A percentile compares a stretch with the other conserved stretches of the same genome.
Evolutionary conservation across 2,797 vertebrate species (phyloP).

Genomic region (Hipposideros larvatus): DNA sequence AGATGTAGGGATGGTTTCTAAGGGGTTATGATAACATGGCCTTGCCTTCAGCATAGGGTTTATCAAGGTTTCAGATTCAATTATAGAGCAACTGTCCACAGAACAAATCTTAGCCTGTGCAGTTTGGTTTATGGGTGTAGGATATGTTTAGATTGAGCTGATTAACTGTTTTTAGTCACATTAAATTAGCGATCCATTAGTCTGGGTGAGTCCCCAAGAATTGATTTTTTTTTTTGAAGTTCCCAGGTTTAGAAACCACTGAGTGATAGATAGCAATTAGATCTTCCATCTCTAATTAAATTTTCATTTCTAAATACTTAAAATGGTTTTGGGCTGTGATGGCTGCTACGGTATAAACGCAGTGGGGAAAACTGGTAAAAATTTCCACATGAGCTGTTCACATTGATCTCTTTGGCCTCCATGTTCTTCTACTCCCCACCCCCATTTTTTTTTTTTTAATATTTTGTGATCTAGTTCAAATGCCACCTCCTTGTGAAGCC

Average conservation of each 20-base stretch:
- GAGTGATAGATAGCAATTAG: constrained; percentile 4
- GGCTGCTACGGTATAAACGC: background rate
- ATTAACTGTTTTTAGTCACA: constrained; percentile 5
- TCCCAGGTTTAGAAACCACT: constrained; percentile 30
- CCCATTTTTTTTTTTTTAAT: background rate
- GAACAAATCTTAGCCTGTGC: background rate
- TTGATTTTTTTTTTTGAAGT: background rate
- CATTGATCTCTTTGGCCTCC: background rate
- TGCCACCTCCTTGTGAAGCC: background rate
- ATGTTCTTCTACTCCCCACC: background rate
- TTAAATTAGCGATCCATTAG: constrained; percentile 17
- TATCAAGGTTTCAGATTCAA: background rate
- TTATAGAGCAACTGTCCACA: background rate
- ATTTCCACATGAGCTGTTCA: background rate
- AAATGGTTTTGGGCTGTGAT: background rate
- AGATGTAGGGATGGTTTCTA: background rate
- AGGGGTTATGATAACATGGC: background rate
- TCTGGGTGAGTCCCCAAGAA: background rate
- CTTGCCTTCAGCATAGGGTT: background rate
- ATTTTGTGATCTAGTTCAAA: background rate
- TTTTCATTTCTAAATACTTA: constrained; percentile 24
- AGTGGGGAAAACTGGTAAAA: background rate
- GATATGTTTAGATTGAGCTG: background rate
- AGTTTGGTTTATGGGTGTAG: background rate
- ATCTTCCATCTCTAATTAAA: constrained; percentile 37